Evolutionary conservation across 2,888 invertebrate genomes (phyloP).

Genomic region (Deilephila elpenor): DNA sequence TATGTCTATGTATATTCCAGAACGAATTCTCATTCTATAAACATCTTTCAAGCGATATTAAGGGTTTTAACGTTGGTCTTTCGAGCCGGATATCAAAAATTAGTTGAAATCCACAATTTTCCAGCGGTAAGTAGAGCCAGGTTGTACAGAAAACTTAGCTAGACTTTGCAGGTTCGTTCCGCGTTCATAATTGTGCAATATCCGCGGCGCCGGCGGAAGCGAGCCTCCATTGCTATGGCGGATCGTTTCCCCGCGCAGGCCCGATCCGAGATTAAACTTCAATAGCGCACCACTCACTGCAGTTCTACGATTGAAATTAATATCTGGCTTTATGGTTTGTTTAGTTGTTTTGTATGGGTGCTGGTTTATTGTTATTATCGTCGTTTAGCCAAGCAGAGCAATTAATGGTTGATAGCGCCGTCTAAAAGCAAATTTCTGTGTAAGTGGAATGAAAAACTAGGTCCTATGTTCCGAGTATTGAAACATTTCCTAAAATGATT

Average conservation of each 20-base stretch:
- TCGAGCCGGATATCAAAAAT: neutral
- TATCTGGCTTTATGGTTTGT: neutral
- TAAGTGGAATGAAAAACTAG: no score
- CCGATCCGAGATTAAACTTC: constrained; percentile 7
- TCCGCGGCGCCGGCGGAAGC: constrained; percentile 35
- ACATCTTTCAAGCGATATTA: no score
- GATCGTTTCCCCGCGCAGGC: constrained; percentile 2
- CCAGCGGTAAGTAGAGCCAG: neutral
- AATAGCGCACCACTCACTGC: neutral
- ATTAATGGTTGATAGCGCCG: no score
- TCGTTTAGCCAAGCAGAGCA: no score
- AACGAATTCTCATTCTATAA: no score
- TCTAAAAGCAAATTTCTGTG: no score
- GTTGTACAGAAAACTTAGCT: neutral
- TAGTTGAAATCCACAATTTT: no score
- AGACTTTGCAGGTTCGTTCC: neutral
- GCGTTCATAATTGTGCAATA: constrained; percentile 26
- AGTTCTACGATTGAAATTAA: neutral
- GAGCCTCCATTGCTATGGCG: neutral
- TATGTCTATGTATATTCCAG: no score
- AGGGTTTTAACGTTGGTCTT: neutral
- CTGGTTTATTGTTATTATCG: no score
- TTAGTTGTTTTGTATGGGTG: neutral
- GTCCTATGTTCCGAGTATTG: no score
- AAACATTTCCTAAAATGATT: no score